Conservation (phyloP, 2,113 vertebrate genomes). For the Hippolais icterina region DNA sequence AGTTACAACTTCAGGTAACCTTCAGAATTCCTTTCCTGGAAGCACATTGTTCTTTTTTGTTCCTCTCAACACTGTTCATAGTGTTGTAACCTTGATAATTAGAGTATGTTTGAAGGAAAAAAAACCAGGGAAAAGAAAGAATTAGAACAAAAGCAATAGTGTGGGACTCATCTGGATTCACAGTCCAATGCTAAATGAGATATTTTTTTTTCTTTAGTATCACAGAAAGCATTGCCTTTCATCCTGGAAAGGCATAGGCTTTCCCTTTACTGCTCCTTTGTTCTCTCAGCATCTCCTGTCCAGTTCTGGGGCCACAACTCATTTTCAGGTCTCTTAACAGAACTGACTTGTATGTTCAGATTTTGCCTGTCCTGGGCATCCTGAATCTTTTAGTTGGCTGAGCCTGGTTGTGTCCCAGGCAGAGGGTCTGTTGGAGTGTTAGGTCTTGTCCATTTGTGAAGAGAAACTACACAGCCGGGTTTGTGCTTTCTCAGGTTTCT, state of each 20-base stretch:
- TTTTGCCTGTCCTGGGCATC: not conserved
- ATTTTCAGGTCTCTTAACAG: not conserved
- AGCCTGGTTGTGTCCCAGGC: fast-evolving
- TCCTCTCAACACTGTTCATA: not conserved
- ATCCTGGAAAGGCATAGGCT: not conserved
- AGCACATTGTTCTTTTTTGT: not conserved
- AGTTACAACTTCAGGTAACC: not conserved
- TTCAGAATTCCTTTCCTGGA: not conserved
- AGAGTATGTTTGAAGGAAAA: not conserved
- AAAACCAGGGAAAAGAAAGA: not conserved
- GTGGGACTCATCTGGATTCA: not conserved
- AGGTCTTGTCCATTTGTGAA: not conserved
- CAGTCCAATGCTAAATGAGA: not conserved
- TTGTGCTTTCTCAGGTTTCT: not conserved
- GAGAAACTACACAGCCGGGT: fast-evolving
- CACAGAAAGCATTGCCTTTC: not conserved
- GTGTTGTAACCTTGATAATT: not conserved
- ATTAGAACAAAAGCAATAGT: not conserved
- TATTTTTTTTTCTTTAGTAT: not conserved
- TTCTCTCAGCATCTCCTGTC: not conserved
- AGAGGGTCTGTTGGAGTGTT: not conserved
- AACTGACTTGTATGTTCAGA: not conserved
- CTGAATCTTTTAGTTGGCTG: not conserved
- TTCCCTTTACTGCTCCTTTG: not conserved
- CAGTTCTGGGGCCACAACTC: not conserved